Base-by-base conservation (phyloP, 2,113 vertebrate genomes). In the Nipponia nippon region DNA sequence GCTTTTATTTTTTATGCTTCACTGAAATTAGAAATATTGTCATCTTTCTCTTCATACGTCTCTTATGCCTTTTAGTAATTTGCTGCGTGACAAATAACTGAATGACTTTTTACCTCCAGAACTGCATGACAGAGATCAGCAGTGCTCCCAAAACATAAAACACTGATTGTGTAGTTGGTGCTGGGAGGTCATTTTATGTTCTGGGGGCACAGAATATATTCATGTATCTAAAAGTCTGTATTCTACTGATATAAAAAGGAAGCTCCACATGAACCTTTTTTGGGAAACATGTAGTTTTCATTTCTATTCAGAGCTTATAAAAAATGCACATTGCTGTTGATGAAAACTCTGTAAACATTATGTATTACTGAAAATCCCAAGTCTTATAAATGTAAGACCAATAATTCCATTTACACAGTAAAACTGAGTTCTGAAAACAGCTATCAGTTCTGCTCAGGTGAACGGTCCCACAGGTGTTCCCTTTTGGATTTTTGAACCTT, bases 1-100 rank as follows among this genome's bases (percentile, higher is more conserved):
- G 58, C 63, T 95, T 94, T 55, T 91, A 32, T 94, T 90, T 94
- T 94, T 96, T 53, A 53, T 67, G 50, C 65, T 91, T 97, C 88
- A 80, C 86, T 95, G 96, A 87, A 97, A 96, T 98, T 92, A 93
- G 71, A 94, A 86, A 89, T 96, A 59, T 89, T 93, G 62, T 93
- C 75, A 69, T 87, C 32, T 72, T 90, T 82, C 46, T 94, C 71
- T 62, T 95, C 80, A 15, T 93, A 90, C 32, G 26, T 84, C 81
- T 91, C 90, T 90, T 96, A 90, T 42, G 62, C 85, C 89, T 92
- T 84, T 93, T 77, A 97, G 87, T 95, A 14, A 84, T 93, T 95
- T 94, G 46, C 77, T 87, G 40, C 2, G 1, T 97, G 92, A 93
- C 92, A 96, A 94, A 86, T 89, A 90, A 79, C 87, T 75, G 66